Percentiles rank a stretch among this genome's conserved stretches.
Conservation (phyloP, 2,113 vertebrate genomes). For the Ameiurus melas region DNA sequence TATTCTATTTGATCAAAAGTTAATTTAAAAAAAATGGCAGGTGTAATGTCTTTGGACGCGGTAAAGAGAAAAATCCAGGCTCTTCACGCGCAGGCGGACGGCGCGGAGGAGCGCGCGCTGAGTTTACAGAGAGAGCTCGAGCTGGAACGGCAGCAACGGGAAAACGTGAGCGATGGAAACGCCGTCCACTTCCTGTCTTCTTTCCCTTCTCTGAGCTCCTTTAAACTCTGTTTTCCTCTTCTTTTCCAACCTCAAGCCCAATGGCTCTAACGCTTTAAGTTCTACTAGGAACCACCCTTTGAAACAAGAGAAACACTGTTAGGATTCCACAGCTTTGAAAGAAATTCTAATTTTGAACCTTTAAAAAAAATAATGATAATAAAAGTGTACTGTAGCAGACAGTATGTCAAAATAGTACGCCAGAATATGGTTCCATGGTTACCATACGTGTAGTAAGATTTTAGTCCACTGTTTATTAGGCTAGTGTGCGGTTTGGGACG, state of each 20-base stretch:
- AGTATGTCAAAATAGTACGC: background rate
- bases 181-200: background rate
- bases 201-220: background rate
- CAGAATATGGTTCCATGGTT: background rate
- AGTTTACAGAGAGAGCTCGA: conserved; percentile 88
- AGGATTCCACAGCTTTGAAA: background rate
- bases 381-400: background rate
- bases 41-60: conserved; percentile 89
- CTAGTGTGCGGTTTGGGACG: background rate
- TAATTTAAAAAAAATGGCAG: conserved; percentile 75
- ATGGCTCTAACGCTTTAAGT: too few relatives aligned
- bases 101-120: conserved; percentile 91
- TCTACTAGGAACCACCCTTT: background rate
- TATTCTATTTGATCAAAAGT: background rate
- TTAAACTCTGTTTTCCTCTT: background rate
- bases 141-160: conserved; percentile 88
- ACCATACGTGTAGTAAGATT: background rate
- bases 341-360: background rate
- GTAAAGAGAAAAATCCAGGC: conserved; percentile 97
- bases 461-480: background rate
- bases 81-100: conserved; percentile 96
- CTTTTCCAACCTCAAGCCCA: background rate
- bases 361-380: too few relatives aligned
- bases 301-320: background rate
- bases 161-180: conserved; percentile 86